Percentiles rank a stretch among this genome's conserved stretches.
These are phyloP conservation scores for Prietella phreatophila DNA, from an alignment of 2,113 vertebrate genomes.

Conservation along the genomic window DNA sequence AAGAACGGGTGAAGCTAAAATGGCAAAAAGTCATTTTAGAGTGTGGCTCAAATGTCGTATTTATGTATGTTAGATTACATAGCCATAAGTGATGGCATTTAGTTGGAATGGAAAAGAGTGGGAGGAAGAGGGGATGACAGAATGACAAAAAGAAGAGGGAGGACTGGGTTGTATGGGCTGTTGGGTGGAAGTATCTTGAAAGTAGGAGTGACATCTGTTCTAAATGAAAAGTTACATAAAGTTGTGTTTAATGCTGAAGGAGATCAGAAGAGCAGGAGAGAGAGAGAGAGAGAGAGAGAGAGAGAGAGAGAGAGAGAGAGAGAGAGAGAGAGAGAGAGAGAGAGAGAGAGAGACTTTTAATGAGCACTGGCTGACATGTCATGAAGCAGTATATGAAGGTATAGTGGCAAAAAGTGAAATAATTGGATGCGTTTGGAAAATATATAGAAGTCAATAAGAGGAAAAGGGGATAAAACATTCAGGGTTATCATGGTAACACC, in stretches of 20 bases:
- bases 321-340: not conserved
- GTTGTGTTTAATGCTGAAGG: not conserved
- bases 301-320: not conserved
- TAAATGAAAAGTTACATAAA: not conserved
- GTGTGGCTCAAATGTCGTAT: not conserved
- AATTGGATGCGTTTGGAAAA: not conserved
- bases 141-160: conserved; percentile 16
- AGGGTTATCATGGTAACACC: not conserved
- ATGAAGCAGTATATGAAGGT: not conserved
- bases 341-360: not conserved
- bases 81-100: conserved; percentile 5
- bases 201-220: conserved; percentile 2
- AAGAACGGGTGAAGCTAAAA: not conserved
- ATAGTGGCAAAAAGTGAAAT: not conserved
- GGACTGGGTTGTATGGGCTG: not conserved
- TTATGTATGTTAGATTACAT: not conserved
- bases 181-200: not conserved
- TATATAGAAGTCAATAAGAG: not conserved
- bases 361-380: not conserved
- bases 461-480: not conserved
- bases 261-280: not conserved
- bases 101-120: not conserved
- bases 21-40: not conserved
- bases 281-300: not conserved
- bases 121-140: not conserved